A percentile compares a stretch with the other conserved stretches of the same genome.
phyloP scores from a whole-genome alignment of 2,797 vertebrate species.

The Oreortyx pictus region DNA sequence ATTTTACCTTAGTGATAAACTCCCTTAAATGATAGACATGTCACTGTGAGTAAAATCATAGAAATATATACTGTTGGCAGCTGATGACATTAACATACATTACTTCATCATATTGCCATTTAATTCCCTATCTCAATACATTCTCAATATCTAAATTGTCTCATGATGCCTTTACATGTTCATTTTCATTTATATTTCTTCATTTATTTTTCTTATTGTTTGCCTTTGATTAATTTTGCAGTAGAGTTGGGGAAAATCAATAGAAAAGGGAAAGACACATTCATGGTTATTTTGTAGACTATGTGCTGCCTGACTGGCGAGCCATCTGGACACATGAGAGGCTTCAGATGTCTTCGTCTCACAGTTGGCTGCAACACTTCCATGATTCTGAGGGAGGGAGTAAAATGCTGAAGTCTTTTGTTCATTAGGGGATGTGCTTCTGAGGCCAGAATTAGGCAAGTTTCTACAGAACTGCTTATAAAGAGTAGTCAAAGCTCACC shows the following conservation, averaged over 20 bases:
- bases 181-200: not conserved
- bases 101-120: not conserved
- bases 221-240: not conserved
- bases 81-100: not conserved
- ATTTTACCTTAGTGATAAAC: not conserved
- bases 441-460: not conserved
- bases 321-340: conserved; percentile 17
- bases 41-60: not conserved
- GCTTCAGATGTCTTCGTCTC: conserved; percentile 36
- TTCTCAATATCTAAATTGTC: not conserved
- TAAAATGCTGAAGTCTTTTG: not conserved
- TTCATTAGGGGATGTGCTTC: not conserved
- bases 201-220: not conserved
- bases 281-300: not conserved
- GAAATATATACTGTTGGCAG: not conserved
- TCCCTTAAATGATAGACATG: not conserved
- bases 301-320: not conserved
- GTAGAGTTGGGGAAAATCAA: not conserved
- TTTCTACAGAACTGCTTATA: not conserved
- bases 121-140: not conserved
- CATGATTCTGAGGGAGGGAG: not conserved
- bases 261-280: not conserved
- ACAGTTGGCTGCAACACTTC: not conserved
- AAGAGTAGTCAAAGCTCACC: not conserved
- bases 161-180: not conserved